These are phyloP conservation scores for Eulemur coronatus DNA, from an alignment of 2,797 vertebrate genomes.

Conservation along the genomic window DNA sequence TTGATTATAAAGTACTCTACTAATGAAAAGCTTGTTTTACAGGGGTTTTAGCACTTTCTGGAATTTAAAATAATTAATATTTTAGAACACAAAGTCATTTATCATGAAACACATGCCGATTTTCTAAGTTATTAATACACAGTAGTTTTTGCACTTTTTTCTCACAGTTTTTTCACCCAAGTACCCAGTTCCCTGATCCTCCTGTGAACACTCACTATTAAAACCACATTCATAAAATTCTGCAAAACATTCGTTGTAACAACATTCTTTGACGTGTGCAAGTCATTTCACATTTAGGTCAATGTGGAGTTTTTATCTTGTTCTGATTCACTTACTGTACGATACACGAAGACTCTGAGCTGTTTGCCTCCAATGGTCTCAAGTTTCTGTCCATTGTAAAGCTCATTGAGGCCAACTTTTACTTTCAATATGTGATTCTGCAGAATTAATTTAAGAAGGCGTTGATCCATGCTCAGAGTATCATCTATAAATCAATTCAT, in stretches of 20 bases:
- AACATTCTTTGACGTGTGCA: background rate
- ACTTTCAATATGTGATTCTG: conserved; percentile 96
- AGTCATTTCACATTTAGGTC: background rate
- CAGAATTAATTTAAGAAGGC: conserved; percentile 90
- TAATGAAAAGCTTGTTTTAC: background rate
- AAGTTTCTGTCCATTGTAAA: conserved; percentile 95
- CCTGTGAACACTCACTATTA: background rate
- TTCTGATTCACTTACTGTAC: conserved; percentile 89
- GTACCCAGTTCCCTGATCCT: background rate
- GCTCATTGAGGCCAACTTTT: conserved; percentile 91
- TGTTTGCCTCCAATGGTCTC: conserved; percentile 94
- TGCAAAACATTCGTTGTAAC: background rate
- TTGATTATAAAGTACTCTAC: background rate
- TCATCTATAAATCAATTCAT: conserved; percentile 88
- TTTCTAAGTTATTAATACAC: background rate
- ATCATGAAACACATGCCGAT: background rate
- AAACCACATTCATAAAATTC: background rate
- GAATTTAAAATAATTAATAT: background rate
- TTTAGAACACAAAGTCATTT: background rate
- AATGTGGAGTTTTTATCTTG: background rate
- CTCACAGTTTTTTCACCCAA: background rate
- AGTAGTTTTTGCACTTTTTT: background rate
- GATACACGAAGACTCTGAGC: conserved; percentile 97
- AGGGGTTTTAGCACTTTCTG: background rate
- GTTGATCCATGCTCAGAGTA: conserved; percentile 92